Evolutionary conservation across 2,797 vertebrate genomes (phyloP), one percentile per base, ranked within the genome.

Genomic region (Chaenodraco wilsoni): DNA sequence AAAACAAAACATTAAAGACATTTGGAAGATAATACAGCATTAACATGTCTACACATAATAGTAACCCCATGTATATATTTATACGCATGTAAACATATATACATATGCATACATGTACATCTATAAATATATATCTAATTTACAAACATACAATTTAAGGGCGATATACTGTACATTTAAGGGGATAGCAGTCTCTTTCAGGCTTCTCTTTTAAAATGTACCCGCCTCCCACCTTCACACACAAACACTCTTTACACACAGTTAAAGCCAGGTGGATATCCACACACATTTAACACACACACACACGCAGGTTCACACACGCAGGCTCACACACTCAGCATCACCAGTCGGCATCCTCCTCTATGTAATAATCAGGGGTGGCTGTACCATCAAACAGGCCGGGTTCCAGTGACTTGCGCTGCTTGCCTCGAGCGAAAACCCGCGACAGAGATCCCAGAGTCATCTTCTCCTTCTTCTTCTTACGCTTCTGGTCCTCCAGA

Each of bases 401-500:
- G 0, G 97, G 97, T 83, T 99, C 98, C 84, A 99, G 93, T 81
- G 97, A 98, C 86, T 98, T 99, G 94, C 97, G 96, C 81, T 98
- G 97, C 91, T 98, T 99, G 12, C 96, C 96, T 85, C 97, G 95
- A 90, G 96, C 96, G 45, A 99, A 99, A 62, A 99, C 98, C 59
- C 98, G 95, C 8, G 98, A 99, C 89, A 99, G 96, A 74, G 98
- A 99, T 79, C 98, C 97, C 9, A 99, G 96, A 65, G 96, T 97
- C 96, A 99, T 97, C 93, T 99, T 99, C 92, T 99, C 98, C 92
- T 99, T 99, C 93, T 99, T 99, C 94, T 99, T 99, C 94, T 98
- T 99, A 95, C 97, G 95, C 93, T 98, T 99, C 95, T 98, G 98
- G 93, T 99, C 98, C 93, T 99, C 97, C 88, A 99, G 95, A 83